These are phyloP conservation scores for Corythucha ciliata DNA, from an alignment of 2,888 invertebrate species.

Conservation along the genomic window DNA sequence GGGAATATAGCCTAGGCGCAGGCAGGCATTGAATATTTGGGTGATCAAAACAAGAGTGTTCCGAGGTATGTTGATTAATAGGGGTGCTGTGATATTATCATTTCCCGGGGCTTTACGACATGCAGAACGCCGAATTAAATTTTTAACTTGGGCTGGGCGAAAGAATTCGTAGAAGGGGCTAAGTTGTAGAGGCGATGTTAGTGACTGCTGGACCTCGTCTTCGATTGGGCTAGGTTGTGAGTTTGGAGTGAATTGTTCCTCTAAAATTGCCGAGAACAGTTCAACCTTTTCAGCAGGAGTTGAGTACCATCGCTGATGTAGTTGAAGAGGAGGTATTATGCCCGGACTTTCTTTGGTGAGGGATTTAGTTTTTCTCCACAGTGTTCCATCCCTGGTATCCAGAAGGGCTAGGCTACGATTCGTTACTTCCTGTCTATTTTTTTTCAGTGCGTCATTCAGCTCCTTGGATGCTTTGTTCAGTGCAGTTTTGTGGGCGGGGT, in stretches of 20 bases:
- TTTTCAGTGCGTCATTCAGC: too few species aligned
- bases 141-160: constrained; percentile 4
- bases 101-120: constrained; percentile 7
- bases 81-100: too few species aligned
- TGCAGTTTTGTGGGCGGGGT: constrained; percentile 3
- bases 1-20: too few species aligned
- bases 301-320: neutral
- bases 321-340: neutral
- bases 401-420: neutral
- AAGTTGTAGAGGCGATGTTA: constrained; percentile 5
- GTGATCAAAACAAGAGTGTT: too few species aligned
- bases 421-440: neutral
- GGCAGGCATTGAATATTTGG: too few species aligned
- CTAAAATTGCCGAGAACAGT: constrained; percentile 6
- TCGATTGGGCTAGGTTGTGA: neutral
- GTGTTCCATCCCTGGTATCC: constrained; percentile 4
- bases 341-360: constrained; percentile 5
- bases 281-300: constrained; percentile 10
- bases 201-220: neutral
- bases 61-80: too few species aligned
- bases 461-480: too few species aligned
- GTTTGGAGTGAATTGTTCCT: constrained; percentile 11
- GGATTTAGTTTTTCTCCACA: constrained; percentile 2
- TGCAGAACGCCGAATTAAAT: neutral
- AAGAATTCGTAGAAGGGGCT: constrained; percentile 7